Evolutionary conservation across 2,797 vertebrate species (phyloP), one percentile per base, ranked within the genome.

Genomic region (Nannoperca obscura): DNA sequence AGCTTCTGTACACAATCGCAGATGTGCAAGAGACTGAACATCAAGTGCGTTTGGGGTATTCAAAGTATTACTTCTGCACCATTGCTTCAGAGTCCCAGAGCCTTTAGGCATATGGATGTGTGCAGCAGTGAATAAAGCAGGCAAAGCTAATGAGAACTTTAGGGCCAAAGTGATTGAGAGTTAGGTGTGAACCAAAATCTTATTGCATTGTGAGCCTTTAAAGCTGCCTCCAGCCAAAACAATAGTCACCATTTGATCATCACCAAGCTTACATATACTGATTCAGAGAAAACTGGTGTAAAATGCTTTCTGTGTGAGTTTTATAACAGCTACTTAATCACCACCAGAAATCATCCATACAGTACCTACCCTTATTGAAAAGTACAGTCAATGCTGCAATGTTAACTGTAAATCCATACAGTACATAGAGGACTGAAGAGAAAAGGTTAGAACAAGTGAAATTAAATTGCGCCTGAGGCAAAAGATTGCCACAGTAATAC

Each of bases 21-120:
- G 89, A 93, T 92, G 92, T 93, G 91, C 80, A 71, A 74, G 82
- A 81, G 84, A 55, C 83, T 88, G 92, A 91, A 87, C 88, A 91
- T 89, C 74, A 49, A 90, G 78, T 73, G 82, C 34, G 68, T 81
- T 90, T 54, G 70, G 91, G 88, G 87, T 81, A 89, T 92, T 92
- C 80, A 67, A 38, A 61, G 86, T 55, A 89, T 94, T 88, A 92
- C 89, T 94, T 90, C 89, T 88, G 91, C 90, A 78, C 88, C 82
- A 83, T 82, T 84, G 88, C 91, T 80, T 86, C 71, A 54, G 55
- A 81, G 78, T 89, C 86, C 75, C 32, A 14, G 27, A 76, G 88
- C 88, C 91, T 88, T 84, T 66, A 64, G 89, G 91, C 90, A 84
- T 78, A 84, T 83, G 78, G 83, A 85, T 82, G 82, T 81, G 82